Percentiles rank a stretch among this genome's conserved stretches.
Evolutionary conservation across 2,113 vertebrate genomes (phyloP).

Genomic region (Cyanocitta stelleri): DNA sequence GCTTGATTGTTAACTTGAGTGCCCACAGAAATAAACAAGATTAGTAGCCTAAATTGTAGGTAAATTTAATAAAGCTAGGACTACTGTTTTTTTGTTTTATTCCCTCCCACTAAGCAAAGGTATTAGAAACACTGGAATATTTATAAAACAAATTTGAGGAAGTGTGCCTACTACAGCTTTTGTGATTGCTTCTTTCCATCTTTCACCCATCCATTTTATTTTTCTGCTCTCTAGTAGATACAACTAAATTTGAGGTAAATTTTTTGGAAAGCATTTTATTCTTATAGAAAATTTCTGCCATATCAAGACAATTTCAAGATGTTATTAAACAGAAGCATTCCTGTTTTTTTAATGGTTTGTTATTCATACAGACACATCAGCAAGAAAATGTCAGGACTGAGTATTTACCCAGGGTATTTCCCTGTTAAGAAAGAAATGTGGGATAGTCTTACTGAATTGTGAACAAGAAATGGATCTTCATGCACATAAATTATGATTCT

Average conservation of each 20-base stretch:
- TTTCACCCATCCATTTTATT: conserved; percentile 70
- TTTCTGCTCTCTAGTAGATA: conserved; percentile 78
- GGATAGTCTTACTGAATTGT: background rate
- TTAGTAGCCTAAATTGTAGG: background rate
- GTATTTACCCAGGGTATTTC: background rate
- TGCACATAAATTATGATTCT: background rate
- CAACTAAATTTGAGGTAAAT: conserved; percentile 83
- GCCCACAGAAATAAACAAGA: background rate
- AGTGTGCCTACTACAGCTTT: conserved; percentile 15
- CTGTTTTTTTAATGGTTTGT: background rate
- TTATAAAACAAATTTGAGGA: background rate
- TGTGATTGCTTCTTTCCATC: conserved; percentile 54
- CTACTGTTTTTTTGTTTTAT: background rate
- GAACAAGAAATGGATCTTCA: background rate
- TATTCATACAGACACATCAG: background rate
- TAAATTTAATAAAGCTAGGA: background rate
- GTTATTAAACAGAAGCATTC: background rate
- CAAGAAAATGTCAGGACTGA: background rate
- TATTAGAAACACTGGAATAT: background rate
- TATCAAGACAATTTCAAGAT: conserved; percentile 20
- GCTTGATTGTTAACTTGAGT: background rate
- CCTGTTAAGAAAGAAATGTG: background rate
- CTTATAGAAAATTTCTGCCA: background rate
- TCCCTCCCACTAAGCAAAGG: background rate
- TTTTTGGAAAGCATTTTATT: conserved; percentile 26